These are phyloP conservation scores for Diarsia mendica DNA, from an alignment of 2,888 invertebrate genomes.

Conservation along the genomic window DNA sequence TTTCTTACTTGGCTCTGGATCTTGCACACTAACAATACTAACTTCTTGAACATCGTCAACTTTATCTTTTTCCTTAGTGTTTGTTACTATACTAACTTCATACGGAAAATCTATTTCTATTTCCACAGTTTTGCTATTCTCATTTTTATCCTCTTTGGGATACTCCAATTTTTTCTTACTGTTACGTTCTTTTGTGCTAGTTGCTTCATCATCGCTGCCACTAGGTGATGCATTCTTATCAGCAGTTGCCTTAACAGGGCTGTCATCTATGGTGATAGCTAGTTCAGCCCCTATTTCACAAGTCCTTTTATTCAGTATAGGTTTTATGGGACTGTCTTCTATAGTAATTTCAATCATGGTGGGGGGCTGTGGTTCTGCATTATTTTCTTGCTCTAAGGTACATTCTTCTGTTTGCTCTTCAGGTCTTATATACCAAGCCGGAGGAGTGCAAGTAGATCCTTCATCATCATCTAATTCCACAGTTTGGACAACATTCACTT, in stretches of 20 bases:
- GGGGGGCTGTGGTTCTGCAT: slow-evolving; percentile 78
- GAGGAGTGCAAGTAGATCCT: slow-evolving; percentile 65
- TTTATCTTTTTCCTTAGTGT: neutral
- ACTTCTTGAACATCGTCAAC: slow-evolving; percentile 31
- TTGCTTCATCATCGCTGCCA: slow-evolving; percentile 71
- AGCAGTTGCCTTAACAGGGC: slow-evolving; percentile 76
- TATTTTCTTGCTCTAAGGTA: slow-evolving; percentile 77
- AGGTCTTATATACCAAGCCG: slow-evolving; percentile 86
- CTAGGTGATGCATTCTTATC: slow-evolving; percentile 60
- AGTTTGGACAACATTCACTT: slow-evolving; percentile 71
- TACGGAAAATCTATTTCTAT: slow-evolving; percentile 69
- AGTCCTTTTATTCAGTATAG: slow-evolving; percentile 68
- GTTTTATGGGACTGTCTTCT: slow-evolving; percentile 86
- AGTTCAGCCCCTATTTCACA: slow-evolving; percentile 74
- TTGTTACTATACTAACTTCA: slow-evolving; percentile 27
- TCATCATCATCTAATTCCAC: slow-evolving; percentile 86
- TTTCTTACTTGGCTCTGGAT: slow-evolving; percentile 70
- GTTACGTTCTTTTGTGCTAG: slow-evolving; percentile 64
- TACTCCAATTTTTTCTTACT: slow-evolving; percentile 86
- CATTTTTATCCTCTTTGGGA: slow-evolving; percentile 66
- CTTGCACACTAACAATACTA: slow-evolving; percentile 63
- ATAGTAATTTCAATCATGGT: slow-evolving; percentile 84
- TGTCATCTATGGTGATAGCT: slow-evolving; percentile 85
- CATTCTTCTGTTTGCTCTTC: slow-evolving; percentile 73
- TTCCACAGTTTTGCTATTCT: slow-evolving; percentile 70